Evolutionary conservation across 2,888 invertebrate species (phyloP), one percentile per base, ranked within the genome.

Genomic region (Sesamia inferens): DNA sequence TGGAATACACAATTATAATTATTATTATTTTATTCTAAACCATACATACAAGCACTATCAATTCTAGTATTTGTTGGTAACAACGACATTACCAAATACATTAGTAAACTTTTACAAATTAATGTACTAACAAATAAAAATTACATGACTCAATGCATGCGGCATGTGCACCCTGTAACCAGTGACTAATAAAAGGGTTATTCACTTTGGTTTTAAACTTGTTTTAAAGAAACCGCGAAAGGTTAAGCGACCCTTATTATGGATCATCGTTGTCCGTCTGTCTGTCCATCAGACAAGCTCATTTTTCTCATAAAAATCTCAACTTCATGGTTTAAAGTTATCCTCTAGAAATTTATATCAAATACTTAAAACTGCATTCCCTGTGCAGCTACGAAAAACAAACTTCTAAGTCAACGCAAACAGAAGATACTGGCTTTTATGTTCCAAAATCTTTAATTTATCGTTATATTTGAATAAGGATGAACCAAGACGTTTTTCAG

Each of bases 1-100:
- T 99, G 47, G 90, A 92, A 81, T 22, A 54, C 24, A 44, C 14
- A 39, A 69, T 44, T 47, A 42, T 55, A 13, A 22, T n/a, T n/a
- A 24, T 24, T 4, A 2, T 19, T 19, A 31, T 14, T 54, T 55
- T 66, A 22, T n/a, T 64, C 13, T 3, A 0, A 1, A 47, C 47
- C 22, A 44, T n/a, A n/a, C 42, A 22, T 44, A 62, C 0, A 44
- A 14, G 24, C 24, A 24, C 24, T 24, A 22, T 24, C 11, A 47
- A 44, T 22, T 4, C 16, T 19, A 44, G 19, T n/a, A 61, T 61
- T 14, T 39, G 31, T 31, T 31, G 31, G 6, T 44, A 42, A 44
- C 16, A 63, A 24, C 19, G 7, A 24, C 11, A 11, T 16, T 47
- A 44, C n/a, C n/a, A 47, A 11, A 42, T 22, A 22, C 16, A 0